Evolutionary conservation across 2,113 vertebrate species (phyloP).

Genomic region (Protobothrops flavoviridis): DNA sequence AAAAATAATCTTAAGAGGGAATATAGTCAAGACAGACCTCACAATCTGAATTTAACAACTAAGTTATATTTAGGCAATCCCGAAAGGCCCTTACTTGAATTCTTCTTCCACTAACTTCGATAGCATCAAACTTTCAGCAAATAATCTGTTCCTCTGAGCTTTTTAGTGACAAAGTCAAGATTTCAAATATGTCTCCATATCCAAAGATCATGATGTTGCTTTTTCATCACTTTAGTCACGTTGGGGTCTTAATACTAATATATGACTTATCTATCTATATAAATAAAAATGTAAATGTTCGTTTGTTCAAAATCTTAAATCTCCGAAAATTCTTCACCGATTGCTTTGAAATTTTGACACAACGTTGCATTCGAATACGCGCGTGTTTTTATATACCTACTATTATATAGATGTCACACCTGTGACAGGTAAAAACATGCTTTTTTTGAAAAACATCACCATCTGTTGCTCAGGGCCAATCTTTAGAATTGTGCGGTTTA

Average conservation of each 20-base stretch:
- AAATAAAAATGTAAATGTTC: too few species aligned
- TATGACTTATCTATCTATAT: not conserved
- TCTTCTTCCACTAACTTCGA: not conserved
- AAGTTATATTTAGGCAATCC: not conserved
- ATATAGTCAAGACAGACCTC: not conserved
- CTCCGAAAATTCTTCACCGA: too few species aligned
- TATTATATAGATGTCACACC: too few species aligned
- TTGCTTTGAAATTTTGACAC: too few species aligned
- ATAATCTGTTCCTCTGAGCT: not conserved
- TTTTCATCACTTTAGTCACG: not conserved
- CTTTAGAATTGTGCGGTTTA: too few species aligned
- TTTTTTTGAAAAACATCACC: too few species aligned
- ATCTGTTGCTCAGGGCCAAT: too few species aligned
- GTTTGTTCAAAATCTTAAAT: too few species aligned
- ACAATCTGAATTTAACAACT: not conserved
- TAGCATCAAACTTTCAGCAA: not conserved
- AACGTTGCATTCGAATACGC: too few species aligned
- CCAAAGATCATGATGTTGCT: not conserved
- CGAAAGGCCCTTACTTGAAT: not conserved
- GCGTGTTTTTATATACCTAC: too few species aligned
- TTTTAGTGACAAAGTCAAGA: not conserved
- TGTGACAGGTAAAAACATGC: too few species aligned
- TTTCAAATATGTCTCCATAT: not conserved
- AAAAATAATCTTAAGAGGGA: not conserved
- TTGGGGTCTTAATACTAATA: not conserved